phyloP scores from a whole-genome alignment of 2,113 vertebrate genomes.

The Anthoscopus minutus region DNA sequence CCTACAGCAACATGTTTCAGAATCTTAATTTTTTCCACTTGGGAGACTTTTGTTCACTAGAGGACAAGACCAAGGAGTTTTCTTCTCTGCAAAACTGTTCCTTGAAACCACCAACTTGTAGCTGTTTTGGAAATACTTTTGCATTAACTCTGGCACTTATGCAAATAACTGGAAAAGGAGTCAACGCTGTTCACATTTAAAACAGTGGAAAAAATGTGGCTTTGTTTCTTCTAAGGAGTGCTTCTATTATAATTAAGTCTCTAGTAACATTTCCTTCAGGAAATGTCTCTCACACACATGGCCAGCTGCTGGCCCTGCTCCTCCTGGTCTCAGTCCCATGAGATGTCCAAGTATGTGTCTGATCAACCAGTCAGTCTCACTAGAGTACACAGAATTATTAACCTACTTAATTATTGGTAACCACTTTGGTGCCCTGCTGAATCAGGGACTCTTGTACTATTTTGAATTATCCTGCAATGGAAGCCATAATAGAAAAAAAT shows the following conservation, averaged over 20 bases:
- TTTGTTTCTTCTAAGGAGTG: background rate
- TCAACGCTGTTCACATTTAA: background rate
- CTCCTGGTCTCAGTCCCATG: background rate
- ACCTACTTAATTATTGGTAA: background rate
- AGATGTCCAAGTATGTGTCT: background rate
- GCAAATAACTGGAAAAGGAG: background rate
- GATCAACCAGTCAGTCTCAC: background rate
- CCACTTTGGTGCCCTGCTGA: background rate
- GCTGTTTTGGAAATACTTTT: background rate
- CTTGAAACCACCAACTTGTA: background rate
- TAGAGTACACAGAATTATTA: background rate
- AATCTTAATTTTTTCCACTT: background rate
- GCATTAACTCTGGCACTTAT: background rate
- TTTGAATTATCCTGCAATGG: background rate
- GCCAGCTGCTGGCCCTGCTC: background rate
- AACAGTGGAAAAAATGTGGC: background rate
- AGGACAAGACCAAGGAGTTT: background rate
- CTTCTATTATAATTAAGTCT: background rate
- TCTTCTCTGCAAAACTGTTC: background rate
- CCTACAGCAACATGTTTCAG: background rate
- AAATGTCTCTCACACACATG: background rate
- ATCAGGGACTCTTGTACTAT: background rate
- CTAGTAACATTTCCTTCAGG: slow-evolving; percentile 23
- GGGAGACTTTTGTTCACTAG: background rate
- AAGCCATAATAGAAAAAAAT: background rate